A percentile compares a stretch with the other conserved stretches of the same genome.
phyloP scores from a whole-genome alignment of 2,888 invertebrate species.

The Lasioglossum villosulum region DNA sequence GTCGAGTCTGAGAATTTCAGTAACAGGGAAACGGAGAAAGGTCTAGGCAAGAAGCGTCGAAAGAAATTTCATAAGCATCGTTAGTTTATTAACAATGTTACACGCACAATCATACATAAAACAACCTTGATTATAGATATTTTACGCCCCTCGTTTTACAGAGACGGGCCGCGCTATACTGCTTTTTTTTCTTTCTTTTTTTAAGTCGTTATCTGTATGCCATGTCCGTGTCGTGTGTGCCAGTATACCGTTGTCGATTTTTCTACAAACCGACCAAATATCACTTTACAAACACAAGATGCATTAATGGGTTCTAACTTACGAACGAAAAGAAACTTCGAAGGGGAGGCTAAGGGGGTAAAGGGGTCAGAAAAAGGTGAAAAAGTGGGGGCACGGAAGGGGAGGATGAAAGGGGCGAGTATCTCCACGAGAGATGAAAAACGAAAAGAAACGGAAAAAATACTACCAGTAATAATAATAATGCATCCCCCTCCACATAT shows the following conservation, averaged over 20 bases:
- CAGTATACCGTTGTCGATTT: slow-evolving; percentile 48
- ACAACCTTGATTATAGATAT: slow-evolving; percentile 81
- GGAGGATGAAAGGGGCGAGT: slow-evolving; percentile 23
- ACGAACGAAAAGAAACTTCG: slow-evolving; percentile 35
- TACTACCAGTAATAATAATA: slow-evolving; percentile 28
- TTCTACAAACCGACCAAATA: slow-evolving; percentile 40
- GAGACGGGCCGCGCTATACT: slow-evolving; percentile 73
- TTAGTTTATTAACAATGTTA: slow-evolving; percentile 83
- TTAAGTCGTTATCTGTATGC: slow-evolving; percentile 83
- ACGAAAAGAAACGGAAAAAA: slow-evolving; percentile 44
- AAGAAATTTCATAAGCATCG: slow-evolving; percentile 81
- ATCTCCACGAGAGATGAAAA: not conserved
- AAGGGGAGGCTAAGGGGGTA: not conserved
- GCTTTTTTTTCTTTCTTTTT: slow-evolving; percentile 62
- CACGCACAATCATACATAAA: slow-evolving; percentile 84
- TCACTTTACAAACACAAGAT: slow-evolving; percentile 50
- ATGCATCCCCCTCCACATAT: slow-evolving; percentile 62
- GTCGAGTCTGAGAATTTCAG: not conserved
- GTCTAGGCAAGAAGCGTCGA: slow-evolving; percentile 22
- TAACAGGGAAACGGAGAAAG: not conserved
- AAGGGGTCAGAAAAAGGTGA: not conserved
- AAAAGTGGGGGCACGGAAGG: not conserved
- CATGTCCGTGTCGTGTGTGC: slow-evolving; percentile 77
- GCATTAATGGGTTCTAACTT: slow-evolving; percentile 25
- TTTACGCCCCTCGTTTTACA: slow-evolving; percentile 68